Base-by-base conservation (phyloP, 2,113 vertebrate genomes). In the Hyaena hyaena region DNA sequence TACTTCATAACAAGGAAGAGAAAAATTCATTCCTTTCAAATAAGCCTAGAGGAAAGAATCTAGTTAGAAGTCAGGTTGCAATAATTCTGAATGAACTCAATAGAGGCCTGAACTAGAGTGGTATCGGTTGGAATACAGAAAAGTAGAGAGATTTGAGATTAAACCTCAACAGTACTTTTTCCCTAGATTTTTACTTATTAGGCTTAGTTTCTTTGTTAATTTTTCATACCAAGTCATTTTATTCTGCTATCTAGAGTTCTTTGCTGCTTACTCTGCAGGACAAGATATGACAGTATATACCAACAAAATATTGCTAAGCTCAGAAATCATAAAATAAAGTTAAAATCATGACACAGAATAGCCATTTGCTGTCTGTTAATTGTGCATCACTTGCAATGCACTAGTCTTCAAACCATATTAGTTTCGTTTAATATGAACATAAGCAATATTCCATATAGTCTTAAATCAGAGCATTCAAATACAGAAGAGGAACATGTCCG, bases 321-420 rank as follows among this genome's bases (percentile, higher is more conserved):
- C 55, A 95, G 92, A 95, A 96, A 92, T n/a, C 81, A 39, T 81
- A n/a, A 96, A 96, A 96, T 90, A 87, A 92, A 93, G 89, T 58
- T 35, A 55, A 26, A 90, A 74, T n/a, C 83, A 77, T 77, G 91
- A 87, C 48, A 87, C 1, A 10, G 39, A 48, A 66, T 8, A 35
- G 90, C 1, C 3, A 28, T 28, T 55, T 33, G 23, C 0, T 35
- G 1, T 69, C 90, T 93, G 24, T 58, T 66, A 98, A 86, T 58
- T 95, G 50, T 81, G 55, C 21, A 90, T 61, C 35, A 81, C 15
- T 88, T n/a, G 3, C 48, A 93, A 88, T 43, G 23, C 35, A 11
- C 43, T 87, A 15, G 50, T 53, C 21, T 92, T 61, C 24, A 93
- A 71, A 50, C 21, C 21, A 39, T 58, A 85, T 11, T 28, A 81